phyloP scores from a whole-genome alignment of 1,140 invertebrate genomes.

The Bombus consobrinus region DNA sequence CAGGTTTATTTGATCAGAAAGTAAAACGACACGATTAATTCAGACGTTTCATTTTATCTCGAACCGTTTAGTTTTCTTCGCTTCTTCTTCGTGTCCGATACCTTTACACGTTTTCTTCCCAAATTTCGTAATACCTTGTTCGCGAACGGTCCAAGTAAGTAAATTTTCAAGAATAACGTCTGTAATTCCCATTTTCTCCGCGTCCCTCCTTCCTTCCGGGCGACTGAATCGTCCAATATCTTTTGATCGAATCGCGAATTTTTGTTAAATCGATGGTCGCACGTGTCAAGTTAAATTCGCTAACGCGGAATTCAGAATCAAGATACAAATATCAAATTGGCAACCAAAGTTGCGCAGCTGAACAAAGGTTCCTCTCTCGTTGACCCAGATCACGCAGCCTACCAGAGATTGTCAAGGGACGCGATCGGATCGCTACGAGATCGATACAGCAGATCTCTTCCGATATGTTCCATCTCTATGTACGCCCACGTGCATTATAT shows the following conservation, averaged over 20 bases:
- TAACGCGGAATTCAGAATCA: neutral
- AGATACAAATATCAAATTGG: slow-evolving; percentile 12
- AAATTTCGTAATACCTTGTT: no score
- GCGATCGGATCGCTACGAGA: slow-evolving; percentile 37
- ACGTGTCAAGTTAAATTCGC: neutral
- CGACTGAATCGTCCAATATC: neutral
- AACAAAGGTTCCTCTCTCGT: slow-evolving; percentile 60
- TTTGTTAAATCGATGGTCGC: neutral
- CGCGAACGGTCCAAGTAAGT: neutral
- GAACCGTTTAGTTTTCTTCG: no score
- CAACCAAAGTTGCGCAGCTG: slow-evolving; percentile 47
- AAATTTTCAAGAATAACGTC: neutral
- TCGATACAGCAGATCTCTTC: slow-evolving; percentile 39
- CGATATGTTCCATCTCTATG: neutral
- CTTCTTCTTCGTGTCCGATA: no score
- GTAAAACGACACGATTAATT: neutral
- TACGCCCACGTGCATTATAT: neutral
- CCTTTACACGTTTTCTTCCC: no score
- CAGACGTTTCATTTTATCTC: no score
- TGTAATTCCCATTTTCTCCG: neutral
- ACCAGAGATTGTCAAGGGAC: slow-evolving; percentile 42
- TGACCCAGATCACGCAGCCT: slow-evolving; percentile 60
- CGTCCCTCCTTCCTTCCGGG: neutral
- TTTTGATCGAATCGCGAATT: neutral
- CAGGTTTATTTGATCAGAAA: neutral